Evolutionary conservation across 2,797 vertebrate genomes (phyloP).

Genomic region (Etheostoma nigrum): DNA sequence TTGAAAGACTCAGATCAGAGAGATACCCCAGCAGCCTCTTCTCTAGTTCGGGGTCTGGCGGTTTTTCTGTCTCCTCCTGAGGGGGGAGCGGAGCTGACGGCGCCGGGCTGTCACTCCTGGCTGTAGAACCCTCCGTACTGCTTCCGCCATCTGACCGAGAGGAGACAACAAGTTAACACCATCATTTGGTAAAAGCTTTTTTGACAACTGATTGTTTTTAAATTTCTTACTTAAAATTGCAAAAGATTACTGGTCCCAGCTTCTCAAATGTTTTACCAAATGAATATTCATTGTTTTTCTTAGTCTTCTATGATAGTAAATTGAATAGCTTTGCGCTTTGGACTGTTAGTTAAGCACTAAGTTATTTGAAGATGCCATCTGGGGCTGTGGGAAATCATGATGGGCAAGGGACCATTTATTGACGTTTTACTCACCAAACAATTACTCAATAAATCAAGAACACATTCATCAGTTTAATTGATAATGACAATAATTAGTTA

Average conservation of each 20-base stretch:
- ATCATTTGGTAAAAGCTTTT: not conserved
- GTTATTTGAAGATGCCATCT: not conserved
- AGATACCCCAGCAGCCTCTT: constrained; percentile 91
- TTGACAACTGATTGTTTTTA: not conserved
- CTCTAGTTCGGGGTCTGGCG: constrained; percentile 92
- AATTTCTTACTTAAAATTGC: too few species aligned
- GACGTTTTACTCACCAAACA: not conserved
- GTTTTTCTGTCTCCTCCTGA: constrained; percentile 84
- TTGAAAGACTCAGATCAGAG: constrained; percentile 89
- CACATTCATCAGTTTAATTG: too few species aligned
- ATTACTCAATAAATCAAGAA: not conserved
- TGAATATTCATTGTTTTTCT: not conserved
- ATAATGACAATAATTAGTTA: not conserved
- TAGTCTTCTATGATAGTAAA: not conserved
- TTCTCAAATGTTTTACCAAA: not conserved
- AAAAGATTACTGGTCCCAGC: not conserved
- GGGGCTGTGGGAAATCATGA: not conserved
- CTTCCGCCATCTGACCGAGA: constrained; percentile 81
- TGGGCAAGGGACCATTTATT: not conserved
- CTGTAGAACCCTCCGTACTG: constrained; percentile 80
- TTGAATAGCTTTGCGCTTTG: not conserved
- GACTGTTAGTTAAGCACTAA: not conserved
- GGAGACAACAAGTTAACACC: not conserved
- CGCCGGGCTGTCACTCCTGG: constrained; percentile 91
- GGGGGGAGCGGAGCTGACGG: constrained; percentile 75